Percentiles rank a stretch among this genome's conserved stretches.
phyloP scores from a whole-genome alignment of 2,888 invertebrate species.

The Cistogaster globosa region DNA sequence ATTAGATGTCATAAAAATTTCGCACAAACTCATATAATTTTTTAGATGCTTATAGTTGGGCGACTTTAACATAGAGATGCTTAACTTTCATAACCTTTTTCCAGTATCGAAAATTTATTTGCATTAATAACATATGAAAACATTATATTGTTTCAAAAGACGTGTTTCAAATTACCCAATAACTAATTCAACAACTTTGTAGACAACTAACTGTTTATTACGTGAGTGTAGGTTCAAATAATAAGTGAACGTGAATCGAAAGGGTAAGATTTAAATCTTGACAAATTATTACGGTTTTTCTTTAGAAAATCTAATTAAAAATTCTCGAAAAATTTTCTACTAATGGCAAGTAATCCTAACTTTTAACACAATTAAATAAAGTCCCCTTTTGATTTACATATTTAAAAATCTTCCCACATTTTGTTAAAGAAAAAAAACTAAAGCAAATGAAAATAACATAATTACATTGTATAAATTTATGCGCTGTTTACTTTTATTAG shows the following conservation, averaged over 20 bases:
- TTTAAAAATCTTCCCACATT: not conserved
- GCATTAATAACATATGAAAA: slow-evolving; percentile 2
- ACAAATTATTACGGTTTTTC: too few species aligned
- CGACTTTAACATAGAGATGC: slow-evolving; percentile 30
- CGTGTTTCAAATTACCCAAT: too few species aligned
- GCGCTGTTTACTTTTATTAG: slow-evolving; percentile 69
- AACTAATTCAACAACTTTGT: too few species aligned
- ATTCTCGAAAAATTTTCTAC: too few species aligned
- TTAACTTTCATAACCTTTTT: slow-evolving; percentile 32
- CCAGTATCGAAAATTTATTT: slow-evolving; percentile 24
- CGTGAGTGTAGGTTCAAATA: too few species aligned
- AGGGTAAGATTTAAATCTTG: too few species aligned
- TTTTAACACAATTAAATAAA: not conserved
- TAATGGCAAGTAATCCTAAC: not conserved
- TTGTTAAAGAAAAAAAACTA: slow-evolving; percentile 19
- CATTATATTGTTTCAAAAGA: too few species aligned
- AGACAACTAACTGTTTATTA: too few species aligned
- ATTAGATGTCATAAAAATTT: not conserved
- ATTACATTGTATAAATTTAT: slow-evolving; percentile 73
- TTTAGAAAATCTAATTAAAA: too few species aligned
- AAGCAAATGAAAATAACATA: slow-evolving; percentile 61
- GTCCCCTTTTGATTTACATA: slow-evolving; percentile 22
- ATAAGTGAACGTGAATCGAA: too few species aligned
- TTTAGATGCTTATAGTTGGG: not conserved
- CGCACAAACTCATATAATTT: not conserved